Evolutionary conservation across 1,140 invertebrate species (phyloP).

Genomic region (Riptortus pedestris): DNA sequence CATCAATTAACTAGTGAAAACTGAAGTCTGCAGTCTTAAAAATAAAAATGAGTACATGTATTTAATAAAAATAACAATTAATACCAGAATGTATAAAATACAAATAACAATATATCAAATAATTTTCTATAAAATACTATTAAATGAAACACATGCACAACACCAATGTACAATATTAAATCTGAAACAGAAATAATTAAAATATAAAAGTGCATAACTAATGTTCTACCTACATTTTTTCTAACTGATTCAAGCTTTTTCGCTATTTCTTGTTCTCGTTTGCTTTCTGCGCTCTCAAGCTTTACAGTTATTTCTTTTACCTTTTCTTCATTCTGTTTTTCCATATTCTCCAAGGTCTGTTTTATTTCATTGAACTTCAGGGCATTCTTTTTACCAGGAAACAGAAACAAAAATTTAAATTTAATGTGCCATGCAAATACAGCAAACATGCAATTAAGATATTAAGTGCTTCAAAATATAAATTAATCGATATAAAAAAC

Average conservation of each 20-base stretch:
- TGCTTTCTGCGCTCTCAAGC: slow-evolving; percentile 59
- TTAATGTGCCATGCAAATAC: slow-evolving; percentile 11
- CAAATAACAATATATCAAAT: background rate
- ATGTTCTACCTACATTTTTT: slow-evolving; percentile 62
- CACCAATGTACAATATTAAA: slow-evolving; percentile 12
- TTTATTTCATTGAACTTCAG: slow-evolving; percentile 58
- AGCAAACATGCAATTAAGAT: slow-evolving; percentile 1
- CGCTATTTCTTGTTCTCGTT: slow-evolving; percentile 66
- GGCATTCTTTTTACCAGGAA: slow-evolving; percentile 43
- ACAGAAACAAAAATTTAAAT: slow-evolving; percentile 23
- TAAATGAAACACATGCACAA: slow-evolving; percentile 25
- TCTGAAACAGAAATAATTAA: background rate
- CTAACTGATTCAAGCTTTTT: slow-evolving; percentile 67
- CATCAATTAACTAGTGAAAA: too few species aligned
- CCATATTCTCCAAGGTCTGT: slow-evolving; percentile 46
- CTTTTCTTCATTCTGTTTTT: slow-evolving; percentile 53
- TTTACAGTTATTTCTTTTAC: slow-evolving; percentile 64
- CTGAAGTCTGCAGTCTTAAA: too few species aligned
- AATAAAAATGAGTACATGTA: too few species aligned
- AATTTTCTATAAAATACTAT: background rate
- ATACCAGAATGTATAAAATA: too few species aligned
- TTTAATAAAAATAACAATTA: too few species aligned
- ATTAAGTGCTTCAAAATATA: too few species aligned
- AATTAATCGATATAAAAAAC: background rate
- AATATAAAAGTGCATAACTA: too few species aligned